Conservation (phyloP, 2,888 invertebrate species). For the Leptinotarsa haldemani region DNA sequence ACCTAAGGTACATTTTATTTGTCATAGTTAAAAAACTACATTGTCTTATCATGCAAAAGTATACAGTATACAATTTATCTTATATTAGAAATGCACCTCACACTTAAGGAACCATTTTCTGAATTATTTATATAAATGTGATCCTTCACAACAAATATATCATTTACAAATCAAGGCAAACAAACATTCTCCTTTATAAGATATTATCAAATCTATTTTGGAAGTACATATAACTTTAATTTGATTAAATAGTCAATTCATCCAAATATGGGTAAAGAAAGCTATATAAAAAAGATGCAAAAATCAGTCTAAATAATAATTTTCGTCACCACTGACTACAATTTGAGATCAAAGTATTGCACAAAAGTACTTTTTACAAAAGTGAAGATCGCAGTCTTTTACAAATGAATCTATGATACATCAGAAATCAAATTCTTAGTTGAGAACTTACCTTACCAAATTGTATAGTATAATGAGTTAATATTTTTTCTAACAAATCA, state of each 20-base stretch:
- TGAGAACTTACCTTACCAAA: neutral
- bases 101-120: conserved; percentile 36
- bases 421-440: neutral
- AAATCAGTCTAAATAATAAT: neutral
- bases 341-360: conserved; percentile 27
- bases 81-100: conserved; percentile 35
- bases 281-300: neutral
- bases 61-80: conserved; percentile 38
- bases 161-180: neutral
- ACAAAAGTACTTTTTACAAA: conserved; percentile 21
- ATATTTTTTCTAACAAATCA: neutral
- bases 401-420: conserved; percentile 14
- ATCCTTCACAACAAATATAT: neutral
- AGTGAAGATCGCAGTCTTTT: conserved; percentile 22
- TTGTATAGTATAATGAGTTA: no score
- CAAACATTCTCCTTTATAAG: neutral
- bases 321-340: conserved; percentile 3
- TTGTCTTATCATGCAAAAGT: conserved; percentile 42
- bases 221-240: conserved; percentile 3
- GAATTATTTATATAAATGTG: conserved; percentile 2
- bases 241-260: conserved; percentile 3
- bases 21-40: conserved; percentile 43
- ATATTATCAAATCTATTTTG: neutral
- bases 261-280: neutral
- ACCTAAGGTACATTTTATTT: conserved; percentile 35